Base-by-base conservation (phyloP, 2,113 vertebrate species). In the Electrona antarctica region DNA sequence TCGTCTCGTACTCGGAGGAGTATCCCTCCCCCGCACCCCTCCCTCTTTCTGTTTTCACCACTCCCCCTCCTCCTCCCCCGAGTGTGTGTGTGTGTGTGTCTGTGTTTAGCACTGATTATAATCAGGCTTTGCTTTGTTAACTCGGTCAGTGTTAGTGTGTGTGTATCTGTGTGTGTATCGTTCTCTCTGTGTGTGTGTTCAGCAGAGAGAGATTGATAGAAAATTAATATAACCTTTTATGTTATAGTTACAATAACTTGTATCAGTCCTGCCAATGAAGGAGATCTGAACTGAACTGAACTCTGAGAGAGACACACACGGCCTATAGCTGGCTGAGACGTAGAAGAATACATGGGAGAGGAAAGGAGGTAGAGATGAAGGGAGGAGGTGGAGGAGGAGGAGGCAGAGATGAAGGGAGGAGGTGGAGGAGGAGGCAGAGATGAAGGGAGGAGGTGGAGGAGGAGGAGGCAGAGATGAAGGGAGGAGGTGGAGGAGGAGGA, bases 71-170 rank as follows among this genome's bases (percentile, higher is more conserved):
- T 77, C 73, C 21, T 9, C 92, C 91, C 93, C 93, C 94, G 92
- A 93, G 21, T n/a, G n/a, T n/a, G n/a, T n/a, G 66, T 57, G 67
- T 57, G 56, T 41, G 41, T 6, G 33, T 21, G 21, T 21, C 1
- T 21, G 21, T 78, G 80, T 86, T 21, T 21, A 21, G 21, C 21
- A 21, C 21, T 21, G 33, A 41, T 41, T 41, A 41, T 41, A 41
- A 41, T 41, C 33, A 41, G 33, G 33, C 33, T 41, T 41, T 41
- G 91, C 92, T 93, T 90, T 93, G 93, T 94, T 94, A 94, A 94
- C 89, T 57, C 7, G 77, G 80, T 86, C 7, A 81, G 88, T 83
- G 78, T 82, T 89, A 82, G 87, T 88, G 88, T 46, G 82, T 64
- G 49, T 28, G 65, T 67, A 63, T 59, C 21, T 58, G 67, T 78